Conservation (phyloP, 1,140 invertebrate species). For the Cotesia vestalis region DNA sequence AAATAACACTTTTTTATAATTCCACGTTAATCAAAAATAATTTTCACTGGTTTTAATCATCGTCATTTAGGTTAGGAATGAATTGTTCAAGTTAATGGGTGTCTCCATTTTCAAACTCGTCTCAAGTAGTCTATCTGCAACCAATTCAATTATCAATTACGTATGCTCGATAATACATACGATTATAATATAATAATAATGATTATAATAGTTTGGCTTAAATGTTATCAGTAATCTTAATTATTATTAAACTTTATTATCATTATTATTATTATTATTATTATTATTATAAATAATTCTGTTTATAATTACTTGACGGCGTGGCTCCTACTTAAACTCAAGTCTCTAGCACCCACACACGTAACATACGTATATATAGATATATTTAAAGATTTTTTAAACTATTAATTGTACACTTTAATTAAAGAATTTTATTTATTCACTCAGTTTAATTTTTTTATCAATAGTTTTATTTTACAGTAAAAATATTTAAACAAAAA, state of each 20-base stretch:
- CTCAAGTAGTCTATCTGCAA: too few relatives aligned
- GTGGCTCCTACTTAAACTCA: conserved; percentile 5
- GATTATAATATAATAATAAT: background rate
- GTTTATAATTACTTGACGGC: conserved; percentile 9
- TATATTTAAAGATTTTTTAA: too few relatives aligned
- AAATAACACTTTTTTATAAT: background rate
- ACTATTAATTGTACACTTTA: too few relatives aligned
- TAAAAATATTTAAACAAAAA: too few relatives aligned
- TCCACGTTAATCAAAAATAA: background rate
- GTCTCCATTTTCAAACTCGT: conserved; percentile 14
- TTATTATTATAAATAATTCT: background rate
- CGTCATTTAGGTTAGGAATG: conserved; percentile 22
- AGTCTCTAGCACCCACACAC: background rate
- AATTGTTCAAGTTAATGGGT: background rate
- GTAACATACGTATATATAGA: conserved; percentile 3
- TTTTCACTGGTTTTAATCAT: conserved; percentile 9
- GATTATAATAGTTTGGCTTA: background rate
- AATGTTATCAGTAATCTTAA: background rate
- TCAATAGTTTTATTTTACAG: too few relatives aligned
- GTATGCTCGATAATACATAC: too few relatives aligned
- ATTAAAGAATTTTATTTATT: too few relatives aligned
- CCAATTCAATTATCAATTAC: too few relatives aligned
- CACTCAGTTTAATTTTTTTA: too few relatives aligned
- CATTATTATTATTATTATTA: background rate
- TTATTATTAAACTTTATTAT: background rate